These are phyloP conservation scores for Sardinella longiceps DNA, from an alignment of 2,797 vertebrate species.

Conservation along the genomic window DNA sequence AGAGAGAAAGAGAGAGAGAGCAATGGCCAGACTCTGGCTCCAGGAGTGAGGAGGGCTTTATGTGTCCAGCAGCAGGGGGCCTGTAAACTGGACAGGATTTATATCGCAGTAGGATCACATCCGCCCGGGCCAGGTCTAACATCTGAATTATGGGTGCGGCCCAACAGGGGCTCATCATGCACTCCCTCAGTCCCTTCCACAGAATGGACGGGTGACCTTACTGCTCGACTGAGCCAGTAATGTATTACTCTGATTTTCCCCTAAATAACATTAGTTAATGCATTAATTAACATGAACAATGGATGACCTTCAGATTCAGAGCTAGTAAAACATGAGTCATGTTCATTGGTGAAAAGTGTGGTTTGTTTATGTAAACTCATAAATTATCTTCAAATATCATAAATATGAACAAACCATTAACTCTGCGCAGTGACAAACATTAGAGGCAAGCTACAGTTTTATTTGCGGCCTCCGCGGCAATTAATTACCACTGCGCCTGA, in stretches of 20 bases:
- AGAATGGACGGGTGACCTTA: neutral
- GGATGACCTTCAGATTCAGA: neutral
- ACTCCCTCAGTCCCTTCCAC: neutral
- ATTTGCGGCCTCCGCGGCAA: neutral
- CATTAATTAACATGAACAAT: conserved; percentile 22
- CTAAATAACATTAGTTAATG: conserved; percentile 15
- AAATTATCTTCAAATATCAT: conserved; percentile 8
- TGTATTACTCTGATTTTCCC: neutral
- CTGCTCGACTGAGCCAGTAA: neutral
- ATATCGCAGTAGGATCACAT: conserved; percentile 61
- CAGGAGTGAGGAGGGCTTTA: conserved; percentile 17
- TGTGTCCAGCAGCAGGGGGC: conserved; percentile 51
- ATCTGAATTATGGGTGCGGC: conserved; percentile 63
- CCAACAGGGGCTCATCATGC: neutral
- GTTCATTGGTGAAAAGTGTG: neutral
- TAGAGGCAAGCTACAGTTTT: neutral
- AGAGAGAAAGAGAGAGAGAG: neutral
- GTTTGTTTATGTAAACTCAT: conserved; percentile 8
- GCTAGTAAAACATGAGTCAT: conserved; percentile 4
- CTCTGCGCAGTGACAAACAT: neutral
- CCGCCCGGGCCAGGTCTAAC: conserved; percentile 59
- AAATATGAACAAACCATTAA: conserved; percentile 8
- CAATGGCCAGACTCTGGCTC: neutral
- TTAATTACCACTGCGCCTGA: conserved; percentile 8
- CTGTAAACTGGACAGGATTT: conserved; percentile 67